phyloP scores from a whole-genome alignment of 2,797 vertebrate species.

The Monodelphis domestica region DNA sequence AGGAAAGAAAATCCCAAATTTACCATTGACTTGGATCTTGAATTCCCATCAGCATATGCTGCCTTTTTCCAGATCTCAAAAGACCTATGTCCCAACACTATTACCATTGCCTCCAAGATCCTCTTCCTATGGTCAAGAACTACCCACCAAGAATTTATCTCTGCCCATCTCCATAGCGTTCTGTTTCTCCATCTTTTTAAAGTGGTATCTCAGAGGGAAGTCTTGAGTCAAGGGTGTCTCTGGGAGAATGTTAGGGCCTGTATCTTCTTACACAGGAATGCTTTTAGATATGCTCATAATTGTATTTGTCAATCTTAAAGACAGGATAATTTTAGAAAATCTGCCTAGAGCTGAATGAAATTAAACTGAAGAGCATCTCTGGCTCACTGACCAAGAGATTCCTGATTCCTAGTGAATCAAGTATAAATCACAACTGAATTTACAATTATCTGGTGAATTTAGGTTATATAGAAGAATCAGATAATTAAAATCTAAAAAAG shows the following conservation, averaged over 20 bases:
- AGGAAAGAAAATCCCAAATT: background rate
- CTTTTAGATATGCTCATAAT: background rate
- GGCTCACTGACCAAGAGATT: background rate
- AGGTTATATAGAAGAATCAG: background rate
- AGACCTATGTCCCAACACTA: background rate
- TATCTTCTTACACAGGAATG: background rate
- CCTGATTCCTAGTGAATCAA: background rate
- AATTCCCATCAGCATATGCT: background rate
- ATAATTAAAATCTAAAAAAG: slow-evolving; percentile 27
- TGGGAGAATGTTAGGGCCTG: background rate
- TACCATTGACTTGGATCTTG: background rate
- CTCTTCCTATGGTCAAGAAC: background rate
- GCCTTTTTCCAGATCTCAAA: background rate
- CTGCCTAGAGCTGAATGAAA: background rate
- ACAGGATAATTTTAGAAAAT: background rate
- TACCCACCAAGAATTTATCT: background rate
- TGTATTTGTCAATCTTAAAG: background rate
- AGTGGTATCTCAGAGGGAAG: background rate
- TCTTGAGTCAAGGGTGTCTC: background rate
- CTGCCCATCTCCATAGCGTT: background rate
- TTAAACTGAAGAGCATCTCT: background rate
- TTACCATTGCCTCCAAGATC: background rate
- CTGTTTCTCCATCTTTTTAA: background rate
- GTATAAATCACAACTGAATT: background rate
- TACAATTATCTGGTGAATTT: background rate